phyloP scores from a whole-genome alignment of 2,888 invertebrate species.

The Biston stratarius region DNA sequence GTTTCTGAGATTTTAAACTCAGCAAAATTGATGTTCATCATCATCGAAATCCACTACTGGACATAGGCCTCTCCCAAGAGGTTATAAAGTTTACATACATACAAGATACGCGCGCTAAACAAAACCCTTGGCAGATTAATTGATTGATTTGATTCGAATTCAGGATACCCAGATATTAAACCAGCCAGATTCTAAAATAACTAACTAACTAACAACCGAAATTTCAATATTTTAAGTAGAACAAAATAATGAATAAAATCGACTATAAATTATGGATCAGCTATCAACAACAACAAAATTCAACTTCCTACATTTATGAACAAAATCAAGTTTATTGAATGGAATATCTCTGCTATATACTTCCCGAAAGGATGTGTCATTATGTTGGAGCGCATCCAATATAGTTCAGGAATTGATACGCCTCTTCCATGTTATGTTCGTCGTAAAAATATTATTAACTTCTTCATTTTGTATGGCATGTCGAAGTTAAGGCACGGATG shows the following conservation, averaged over 20 bases:
- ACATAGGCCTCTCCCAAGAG: no score
- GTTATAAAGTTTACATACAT: no score
- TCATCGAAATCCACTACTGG: no score
- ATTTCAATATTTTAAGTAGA: no score
- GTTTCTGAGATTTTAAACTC: neutral
- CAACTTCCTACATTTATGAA: conserved; percentile 20
- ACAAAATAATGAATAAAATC: neutral
- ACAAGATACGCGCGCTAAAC: no score
- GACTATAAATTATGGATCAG: neutral
- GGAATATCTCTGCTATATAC: conserved; percentile 10
- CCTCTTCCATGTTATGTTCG: conserved; percentile 29
- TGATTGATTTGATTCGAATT: no score
- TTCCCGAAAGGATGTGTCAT: conserved; percentile 32
- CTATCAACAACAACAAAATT: neutral
- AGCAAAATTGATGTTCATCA: neutral
- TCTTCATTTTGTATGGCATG: conserved; percentile 24
- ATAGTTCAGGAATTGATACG: conserved; percentile 25
- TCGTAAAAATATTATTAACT: conserved; percentile 35
- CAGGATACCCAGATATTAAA: no score
- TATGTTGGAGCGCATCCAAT: conserved; percentile 33
- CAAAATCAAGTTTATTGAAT: conserved; percentile 22
- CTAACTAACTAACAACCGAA: no score
- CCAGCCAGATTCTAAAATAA: no score
- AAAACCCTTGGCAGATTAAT: no score
- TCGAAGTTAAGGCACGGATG: conserved; percentile 16